These are phyloP conservation scores for Eumerus sabulonum DNA, from an alignment of 2,888 invertebrate genomes.

Conservation along the genomic window DNA sequence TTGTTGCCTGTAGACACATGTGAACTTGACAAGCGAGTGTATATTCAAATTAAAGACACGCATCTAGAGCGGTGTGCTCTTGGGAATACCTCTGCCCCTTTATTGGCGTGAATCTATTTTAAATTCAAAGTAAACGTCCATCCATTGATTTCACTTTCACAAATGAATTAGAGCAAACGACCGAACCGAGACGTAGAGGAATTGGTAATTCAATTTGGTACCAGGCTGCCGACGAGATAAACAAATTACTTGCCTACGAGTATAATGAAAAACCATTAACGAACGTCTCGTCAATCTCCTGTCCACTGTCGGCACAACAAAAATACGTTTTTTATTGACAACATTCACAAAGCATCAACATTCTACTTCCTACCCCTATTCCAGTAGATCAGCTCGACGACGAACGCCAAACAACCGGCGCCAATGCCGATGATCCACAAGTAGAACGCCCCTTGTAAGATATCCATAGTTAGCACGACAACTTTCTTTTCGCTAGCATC, in stretches of 20 bases:
- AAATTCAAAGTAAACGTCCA: slow-evolving; percentile 23
- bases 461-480: slow-evolving; percentile 73
- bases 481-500: slow-evolving; percentile 67
- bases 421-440: slow-evolving; percentile 74
- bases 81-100: slow-evolving; percentile 5
- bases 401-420: slow-evolving; percentile 70
- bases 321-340: too few relatives aligned
- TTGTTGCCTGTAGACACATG: slow-evolving; percentile 1
- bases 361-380: slow-evolving; percentile 18
- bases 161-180: too few relatives aligned
- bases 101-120: slow-evolving; percentile 23
- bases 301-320: too few relatives aligned
- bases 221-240: too few relatives aligned
- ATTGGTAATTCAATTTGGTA: too few relatives aligned
- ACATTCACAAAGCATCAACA: too few relatives aligned
- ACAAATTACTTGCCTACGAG: too few relatives aligned
- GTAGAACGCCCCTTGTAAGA: slow-evolving; percentile 76
- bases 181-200: too few relatives aligned
- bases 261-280: too few relatives aligned
- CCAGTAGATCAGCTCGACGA: slow-evolving; percentile 22
- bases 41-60: slow-evolving; percentile 27
- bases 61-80: slow-evolving; percentile 4
- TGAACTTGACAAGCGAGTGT: slow-evolving; percentile 58
- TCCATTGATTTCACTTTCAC: slow-evolving; percentile 15
- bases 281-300: too few relatives aligned